Evolutionary conservation across 2,797 vertebrate species (phyloP), one percentile per base, ranked within the genome.

Genomic region (Cyprinodon diabolis): DNA sequence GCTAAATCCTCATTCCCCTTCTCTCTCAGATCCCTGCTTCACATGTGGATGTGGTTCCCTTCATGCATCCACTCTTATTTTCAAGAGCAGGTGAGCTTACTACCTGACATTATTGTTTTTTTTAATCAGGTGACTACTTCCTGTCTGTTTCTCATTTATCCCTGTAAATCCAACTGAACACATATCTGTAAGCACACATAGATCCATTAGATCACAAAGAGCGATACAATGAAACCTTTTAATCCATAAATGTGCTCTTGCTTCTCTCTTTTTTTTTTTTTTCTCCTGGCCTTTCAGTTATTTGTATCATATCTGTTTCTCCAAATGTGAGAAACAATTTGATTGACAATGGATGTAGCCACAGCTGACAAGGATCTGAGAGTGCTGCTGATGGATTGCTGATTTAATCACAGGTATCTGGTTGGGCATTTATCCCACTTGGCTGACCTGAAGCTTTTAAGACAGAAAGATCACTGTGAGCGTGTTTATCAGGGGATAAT

Each of bases 401-500:
- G 82, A 86, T 81, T 84, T 57, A 25, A 69, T 83, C 81, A 62
- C 77, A 78, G 82, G 85, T 82, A 80, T 77, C 52, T 7, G 73
- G 47, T 75, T 52, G 84, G 85, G 76, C 78, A 86, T 93, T 90
- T 88, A 91, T 71, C 86, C 76, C 79, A 83, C 88, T 83, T 76
- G 75, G 76, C 67, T 37, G 58, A 74, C 80, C 75, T 74, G 69
- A 60, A 80, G 83, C 76, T 80, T 86, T 87, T 73, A 81, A 86
- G 88, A 84, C 76, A 79, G 52, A 81, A 75, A 81, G 66, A 63
- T 43, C 74, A 43, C 12, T 52, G 25, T 71, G 69, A 62, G 21
- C 62, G 68, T 58, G 55, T 52, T 70, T 66, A 40, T 66, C 47
- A 37, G 69, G 58, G 15, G 48, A 72, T 15, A 12, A 49, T 19